Conservation (phyloP, 2,797 vertebrate genomes). For the Arrhamphus sclerolepis region DNA sequence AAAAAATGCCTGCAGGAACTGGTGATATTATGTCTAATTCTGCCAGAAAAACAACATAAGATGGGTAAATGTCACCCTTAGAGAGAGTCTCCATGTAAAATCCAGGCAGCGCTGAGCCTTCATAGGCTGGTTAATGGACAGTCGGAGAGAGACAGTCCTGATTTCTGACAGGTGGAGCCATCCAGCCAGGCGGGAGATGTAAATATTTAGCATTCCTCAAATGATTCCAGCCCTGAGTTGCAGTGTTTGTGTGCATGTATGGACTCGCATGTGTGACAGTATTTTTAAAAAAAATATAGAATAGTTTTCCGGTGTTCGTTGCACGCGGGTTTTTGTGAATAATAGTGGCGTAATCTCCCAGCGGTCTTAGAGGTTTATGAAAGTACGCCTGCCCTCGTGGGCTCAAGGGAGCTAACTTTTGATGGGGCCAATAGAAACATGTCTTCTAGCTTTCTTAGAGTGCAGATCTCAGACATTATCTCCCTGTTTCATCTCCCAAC, state of each 20-base stretch:
- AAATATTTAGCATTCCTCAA: slow-evolving; percentile 83
- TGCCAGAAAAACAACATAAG: slow-evolving; percentile 3
- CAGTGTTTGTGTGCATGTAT: slow-evolving; percentile 45
- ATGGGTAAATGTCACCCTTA: background rate
- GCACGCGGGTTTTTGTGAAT: background rate
- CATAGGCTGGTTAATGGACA: slow-evolving; percentile 33
- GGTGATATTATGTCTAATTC: background rate
- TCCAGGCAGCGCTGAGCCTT: background rate
- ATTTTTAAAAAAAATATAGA: slow-evolving; percentile 11
- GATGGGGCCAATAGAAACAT: slow-evolving; percentile 22
- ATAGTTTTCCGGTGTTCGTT: slow-evolving; percentile 22
- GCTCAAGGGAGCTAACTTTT: slow-evolving; percentile 20
- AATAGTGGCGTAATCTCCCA: background rate
- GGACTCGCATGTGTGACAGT: slow-evolving; percentile 25
- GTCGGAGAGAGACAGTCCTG: slow-evolving; percentile 19
- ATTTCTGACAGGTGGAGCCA: slow-evolving; percentile 53
- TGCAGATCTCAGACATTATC: slow-evolving; percentile 25
- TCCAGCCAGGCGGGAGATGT: slow-evolving; percentile 51
- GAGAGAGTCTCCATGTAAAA: background rate
- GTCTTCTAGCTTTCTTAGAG: slow-evolving; percentile 44
- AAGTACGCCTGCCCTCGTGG: background rate
- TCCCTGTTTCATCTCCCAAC: background rate
- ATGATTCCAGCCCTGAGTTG: slow-evolving; percentile 57
- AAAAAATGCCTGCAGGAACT: no score
- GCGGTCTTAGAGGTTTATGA: background rate